Percentiles rank a stretch among this genome's conserved stretches.
Conservation (phyloP, 2,888 invertebrate genomes). For the Caradrina clavipalpis region DNA sequence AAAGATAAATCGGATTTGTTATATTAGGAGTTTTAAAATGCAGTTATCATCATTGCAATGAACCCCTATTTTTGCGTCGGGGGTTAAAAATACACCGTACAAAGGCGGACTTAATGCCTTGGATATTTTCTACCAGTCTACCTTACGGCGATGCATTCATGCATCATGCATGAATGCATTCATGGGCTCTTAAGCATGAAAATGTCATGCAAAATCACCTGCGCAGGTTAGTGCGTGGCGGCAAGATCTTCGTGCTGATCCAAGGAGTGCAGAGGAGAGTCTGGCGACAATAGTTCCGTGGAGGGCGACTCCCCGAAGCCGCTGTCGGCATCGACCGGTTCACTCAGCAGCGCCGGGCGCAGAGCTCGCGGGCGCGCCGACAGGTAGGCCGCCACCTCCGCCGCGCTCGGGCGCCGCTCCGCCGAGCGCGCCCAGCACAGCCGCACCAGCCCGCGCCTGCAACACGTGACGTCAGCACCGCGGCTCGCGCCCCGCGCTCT, state of each 20-base stretch:
- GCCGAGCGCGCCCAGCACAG: slow-evolving; percentile 94
- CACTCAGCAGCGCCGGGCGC: slow-evolving; percentile 65
- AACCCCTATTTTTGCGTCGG: too few relatives aligned
- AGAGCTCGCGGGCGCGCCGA: slow-evolving; percentile 92
- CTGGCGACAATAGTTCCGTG: slow-evolving; percentile 47
- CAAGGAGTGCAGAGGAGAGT: slow-evolving; percentile 20
- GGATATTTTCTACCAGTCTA: too few relatives aligned
- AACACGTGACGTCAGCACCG: slow-evolving; percentile 18
- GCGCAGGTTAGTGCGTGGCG: slow-evolving; percentile 6
- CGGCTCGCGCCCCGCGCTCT: accelerated
- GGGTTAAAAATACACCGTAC: too few relatives aligned
- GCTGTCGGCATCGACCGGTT: slow-evolving; percentile 63
- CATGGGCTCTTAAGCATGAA: too few relatives aligned
- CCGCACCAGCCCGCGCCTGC: slow-evolving; percentile 90
- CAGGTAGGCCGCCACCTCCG: slow-evolving; percentile 94
- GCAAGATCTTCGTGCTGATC: slow-evolving; percentile 22
- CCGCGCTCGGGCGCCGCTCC: slow-evolving; percentile 93
- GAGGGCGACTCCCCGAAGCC: slow-evolving; percentile 65
- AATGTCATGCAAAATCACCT: background rate
- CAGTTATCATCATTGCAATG: too few relatives aligned
- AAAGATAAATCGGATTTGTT: too few relatives aligned
- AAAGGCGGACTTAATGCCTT: too few relatives aligned
- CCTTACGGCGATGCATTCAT: too few relatives aligned
- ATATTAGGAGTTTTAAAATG: too few relatives aligned
- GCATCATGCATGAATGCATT: too few relatives aligned